These are phyloP conservation scores for Morus bassanus DNA, from an alignment of 2,797 vertebrate species.

Conservation along the genomic window DNA sequence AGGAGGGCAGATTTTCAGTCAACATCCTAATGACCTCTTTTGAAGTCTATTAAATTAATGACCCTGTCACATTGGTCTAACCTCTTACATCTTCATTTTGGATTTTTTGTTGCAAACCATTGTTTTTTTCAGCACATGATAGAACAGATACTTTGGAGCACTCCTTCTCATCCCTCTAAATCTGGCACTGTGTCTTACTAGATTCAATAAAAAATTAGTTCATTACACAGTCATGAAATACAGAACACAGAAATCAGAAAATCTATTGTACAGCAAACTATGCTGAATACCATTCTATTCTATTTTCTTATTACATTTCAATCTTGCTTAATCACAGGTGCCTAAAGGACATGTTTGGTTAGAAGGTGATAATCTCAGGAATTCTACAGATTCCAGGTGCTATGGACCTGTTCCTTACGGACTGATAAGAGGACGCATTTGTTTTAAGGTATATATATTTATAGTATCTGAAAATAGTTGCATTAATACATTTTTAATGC, in stretches of 20 bases:
- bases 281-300: not conserved
- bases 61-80: conserved; percentile 81
- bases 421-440: conserved; percentile 93
- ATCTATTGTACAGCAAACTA: not conserved
- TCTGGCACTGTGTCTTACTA: conserved; percentile 9
- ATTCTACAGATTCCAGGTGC: conserved; percentile 93
- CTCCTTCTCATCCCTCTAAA: conserved; percentile 18
- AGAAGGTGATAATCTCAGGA: conserved; percentile 96
- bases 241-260: not conserved
- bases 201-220: conserved; percentile 15
- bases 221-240: not conserved
- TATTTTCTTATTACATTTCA: not conserved
- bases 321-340: conserved; percentile 79
- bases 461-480: not conserved
- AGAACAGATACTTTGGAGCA: conserved; percentile 56
- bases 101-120: conserved; percentile 71
- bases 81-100: conserved; percentile 76
- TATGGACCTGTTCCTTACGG: conserved; percentile 96
- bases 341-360: conserved; percentile 97
- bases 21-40: conserved; percentile 87
- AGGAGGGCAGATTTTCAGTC: conserved; percentile 82
- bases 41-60: conserved; percentile 89
- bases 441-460: conserved; percentile 86
- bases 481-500: not conserved
- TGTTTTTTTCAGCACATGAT: conserved; percentile 67